Evolutionary conservation across 2,113 vertebrate genomes (phyloP).

Genomic region (Myanophis thanlyinensis): DNA sequence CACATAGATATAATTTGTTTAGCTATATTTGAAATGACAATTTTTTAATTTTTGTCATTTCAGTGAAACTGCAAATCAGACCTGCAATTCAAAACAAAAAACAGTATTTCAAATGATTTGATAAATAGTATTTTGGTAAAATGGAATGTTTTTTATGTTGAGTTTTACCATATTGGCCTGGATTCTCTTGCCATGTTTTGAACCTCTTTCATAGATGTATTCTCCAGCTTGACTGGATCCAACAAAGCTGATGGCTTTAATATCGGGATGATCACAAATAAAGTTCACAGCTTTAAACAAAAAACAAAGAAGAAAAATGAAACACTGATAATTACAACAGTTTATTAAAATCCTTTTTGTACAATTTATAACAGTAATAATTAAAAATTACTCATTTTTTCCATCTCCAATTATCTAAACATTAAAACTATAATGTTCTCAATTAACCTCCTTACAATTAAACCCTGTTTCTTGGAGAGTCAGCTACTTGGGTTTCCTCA

Average conservation of each 20-base stretch:
- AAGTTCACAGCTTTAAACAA: constrained; percentile 87
- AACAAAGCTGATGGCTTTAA: constrained; percentile 98
- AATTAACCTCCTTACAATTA: constrained; percentile 1
- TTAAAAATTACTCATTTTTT: neutral
- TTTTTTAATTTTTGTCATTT: neutral
- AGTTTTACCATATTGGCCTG: constrained; percentile 94
- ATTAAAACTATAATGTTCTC: rapidly evolving
- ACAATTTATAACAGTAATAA: neutral
- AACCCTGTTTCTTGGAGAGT: neutral
- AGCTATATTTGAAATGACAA: neutral
- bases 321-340: constrained; percentile 13
- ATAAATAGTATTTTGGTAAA: neutral
- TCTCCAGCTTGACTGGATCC: constrained; percentile 97
- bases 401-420: neutral
- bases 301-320: constrained; percentile 38
- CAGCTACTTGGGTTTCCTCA: neutral
- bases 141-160: neutral
- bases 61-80: neutral
- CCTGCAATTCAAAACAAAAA: neutral
- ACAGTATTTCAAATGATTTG: neutral
- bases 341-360: neutral
- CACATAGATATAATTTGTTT: neutral
- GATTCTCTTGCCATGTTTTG: constrained; percentile 92
- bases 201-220: constrained; percentile 95
- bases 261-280: constrained; percentile 93